These are phyloP conservation scores for Micrastur ruficollis DNA, from an alignment of 2,797 vertebrate genomes.

Conservation along the genomic window DNA sequence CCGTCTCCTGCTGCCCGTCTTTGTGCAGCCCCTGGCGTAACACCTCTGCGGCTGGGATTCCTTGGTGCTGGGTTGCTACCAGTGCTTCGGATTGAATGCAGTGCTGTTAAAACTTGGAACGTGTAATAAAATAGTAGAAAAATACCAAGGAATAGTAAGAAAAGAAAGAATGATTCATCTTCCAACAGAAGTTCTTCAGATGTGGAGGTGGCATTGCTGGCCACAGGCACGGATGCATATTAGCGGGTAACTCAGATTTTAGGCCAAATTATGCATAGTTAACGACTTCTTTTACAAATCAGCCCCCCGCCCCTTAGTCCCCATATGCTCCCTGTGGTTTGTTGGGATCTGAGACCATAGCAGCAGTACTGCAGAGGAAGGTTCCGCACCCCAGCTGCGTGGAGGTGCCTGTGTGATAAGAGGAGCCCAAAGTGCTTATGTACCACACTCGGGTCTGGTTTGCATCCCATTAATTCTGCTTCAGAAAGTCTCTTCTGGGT, in stretches of 20 bases:
- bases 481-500: background rate
- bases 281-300: background rate
- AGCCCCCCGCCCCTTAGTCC: background rate
- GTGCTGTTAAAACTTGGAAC: background rate
- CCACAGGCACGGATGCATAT: background rate
- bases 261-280: background rate
- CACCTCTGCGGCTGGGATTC: background rate
- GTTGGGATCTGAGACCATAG: background rate
- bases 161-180: background rate
- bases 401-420: background rate
- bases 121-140: background rate
- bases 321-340: background rate
- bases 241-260: background rate
- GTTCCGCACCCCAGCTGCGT: rapidly evolving
- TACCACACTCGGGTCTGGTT: background rate
- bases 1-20: background rate
- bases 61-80: background rate
- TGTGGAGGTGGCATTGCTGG: background rate
- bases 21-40: background rate
- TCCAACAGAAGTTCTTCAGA: background rate
- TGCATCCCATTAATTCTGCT: background rate
- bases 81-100: background rate
- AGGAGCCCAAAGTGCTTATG: background rate
- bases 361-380: background rate
- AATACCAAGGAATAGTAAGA: background rate